Evolutionary conservation across 2,113 vertebrate genomes (phyloP).

Genomic region (Pangasianodon hypophthalmus): DNA sequence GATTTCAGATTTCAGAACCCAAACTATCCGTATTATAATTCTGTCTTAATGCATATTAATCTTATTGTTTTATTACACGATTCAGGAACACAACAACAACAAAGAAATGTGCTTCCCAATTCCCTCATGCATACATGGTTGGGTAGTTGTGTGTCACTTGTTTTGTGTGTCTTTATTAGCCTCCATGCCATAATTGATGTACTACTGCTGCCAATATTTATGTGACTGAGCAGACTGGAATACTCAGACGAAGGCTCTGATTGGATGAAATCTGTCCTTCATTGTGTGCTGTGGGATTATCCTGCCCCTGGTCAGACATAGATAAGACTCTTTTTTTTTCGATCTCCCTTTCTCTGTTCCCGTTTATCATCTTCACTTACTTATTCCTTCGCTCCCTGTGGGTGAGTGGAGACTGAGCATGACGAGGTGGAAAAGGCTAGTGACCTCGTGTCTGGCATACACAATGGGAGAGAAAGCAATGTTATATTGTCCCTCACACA

Average conservation of each 20-base stretch:
- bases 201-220: constrained; percentile 24
- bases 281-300: constrained; percentile 58
- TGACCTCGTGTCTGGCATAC: constrained; percentile 32
- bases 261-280: constrained; percentile 43
- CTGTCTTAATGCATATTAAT: background rate
- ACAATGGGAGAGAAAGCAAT: constrained; percentile 6
- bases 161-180: constrained; percentile 23
- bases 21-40: background rate
- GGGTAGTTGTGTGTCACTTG: background rate
- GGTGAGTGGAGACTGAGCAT: constrained; percentile 14
- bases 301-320: constrained; percentile 46
- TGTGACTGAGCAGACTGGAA: constrained; percentile 26
- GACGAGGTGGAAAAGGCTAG: constrained; percentile 36
- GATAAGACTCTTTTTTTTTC: constrained; percentile 56
- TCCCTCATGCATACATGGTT: background rate
- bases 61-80: background rate
- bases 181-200: constrained; percentile 2
- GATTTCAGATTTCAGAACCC: background rate
- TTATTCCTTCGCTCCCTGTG: constrained; percentile 14
- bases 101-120: constrained; percentile 9
- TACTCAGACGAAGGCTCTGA: constrained; percentile 23
- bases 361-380: constrained; percentile 30
- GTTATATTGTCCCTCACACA: background rate
- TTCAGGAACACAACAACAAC: constrained; percentile 21
- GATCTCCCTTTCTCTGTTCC: constrained; percentile 28